A percentile compares a stretch with the other conserved stretches of the same genome.
Conservation (phyloP, 1,140 invertebrate species). For the Drosophila dunni region DNA sequence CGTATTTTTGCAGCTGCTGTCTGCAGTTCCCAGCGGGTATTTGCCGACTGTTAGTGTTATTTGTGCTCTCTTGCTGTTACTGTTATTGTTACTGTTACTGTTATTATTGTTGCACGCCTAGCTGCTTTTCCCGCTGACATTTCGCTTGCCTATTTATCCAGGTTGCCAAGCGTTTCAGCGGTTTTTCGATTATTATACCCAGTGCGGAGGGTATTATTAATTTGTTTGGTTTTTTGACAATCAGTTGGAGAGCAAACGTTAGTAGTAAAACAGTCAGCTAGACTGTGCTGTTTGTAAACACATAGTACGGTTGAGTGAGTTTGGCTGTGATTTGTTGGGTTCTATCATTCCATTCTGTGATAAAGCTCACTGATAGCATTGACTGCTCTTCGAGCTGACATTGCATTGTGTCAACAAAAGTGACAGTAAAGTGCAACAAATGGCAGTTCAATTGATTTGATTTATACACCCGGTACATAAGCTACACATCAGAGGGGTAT, state of each 20-base stretch:
- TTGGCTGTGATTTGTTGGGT: neutral
- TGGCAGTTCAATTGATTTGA: slow-evolving; percentile 1
- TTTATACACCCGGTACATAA: neutral
- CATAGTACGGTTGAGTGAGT: too few species aligned
- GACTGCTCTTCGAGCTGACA: neutral
- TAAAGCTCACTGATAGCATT: neutral
- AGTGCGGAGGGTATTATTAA: too few species aligned
- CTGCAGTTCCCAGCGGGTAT: slow-evolving; percentile 1
- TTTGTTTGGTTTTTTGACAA: too few species aligned
- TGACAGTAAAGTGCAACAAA: slow-evolving; percentile 3
- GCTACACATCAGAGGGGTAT: neutral
- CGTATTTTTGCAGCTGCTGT: slow-evolving; percentile 60
- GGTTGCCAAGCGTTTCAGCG: slow-evolving; percentile 1
- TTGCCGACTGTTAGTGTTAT: neutral
- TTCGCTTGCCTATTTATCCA: slow-evolving; percentile 6
- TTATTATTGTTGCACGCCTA: slow-evolving; percentile 52
- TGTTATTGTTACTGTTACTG: slow-evolving; percentile 53
- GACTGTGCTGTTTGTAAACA: too few species aligned
- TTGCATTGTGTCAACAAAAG: slow-evolving; percentile 9
- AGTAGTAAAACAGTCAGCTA: too few species aligned
- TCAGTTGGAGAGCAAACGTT: too few species aligned
- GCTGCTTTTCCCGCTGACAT: slow-evolving; percentile 26
- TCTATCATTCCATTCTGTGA: neutral
- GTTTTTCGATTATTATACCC: neutral
- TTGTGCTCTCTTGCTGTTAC: slow-evolving; percentile 30